Percentiles rank a stretch among this genome's conserved stretches.
phyloP scores from a whole-genome alignment of 2,113 vertebrate genomes.

The Tychaedon coryphoeus region DNA sequence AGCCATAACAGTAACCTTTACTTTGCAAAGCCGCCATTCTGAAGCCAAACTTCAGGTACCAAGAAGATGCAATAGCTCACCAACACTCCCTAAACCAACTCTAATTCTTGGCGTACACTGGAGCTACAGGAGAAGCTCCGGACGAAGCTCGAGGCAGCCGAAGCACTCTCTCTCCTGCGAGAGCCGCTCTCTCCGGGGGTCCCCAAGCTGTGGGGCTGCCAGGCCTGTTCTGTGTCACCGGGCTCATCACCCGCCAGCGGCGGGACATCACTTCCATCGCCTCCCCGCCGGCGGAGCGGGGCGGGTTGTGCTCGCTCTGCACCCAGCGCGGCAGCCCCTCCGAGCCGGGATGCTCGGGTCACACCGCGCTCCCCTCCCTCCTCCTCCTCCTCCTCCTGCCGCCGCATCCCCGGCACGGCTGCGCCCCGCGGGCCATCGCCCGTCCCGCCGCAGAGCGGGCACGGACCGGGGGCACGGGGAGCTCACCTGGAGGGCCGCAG shows the following conservation, averaged over 20 bases:
- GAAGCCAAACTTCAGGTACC: neutral
- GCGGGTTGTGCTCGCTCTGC: neutral
- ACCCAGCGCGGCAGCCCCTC: neutral
- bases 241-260: neutral
- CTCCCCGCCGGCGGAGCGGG: neutral
- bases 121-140: neutral
- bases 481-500: slow-evolving; percentile 80
- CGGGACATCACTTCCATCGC: accelerated
- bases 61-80: accelerated
- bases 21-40: neutral
- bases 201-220: neutral
- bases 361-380: neutral
- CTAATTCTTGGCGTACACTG: accelerated
- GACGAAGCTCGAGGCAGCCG: neutral
- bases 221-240: neutral
- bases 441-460: neutral
- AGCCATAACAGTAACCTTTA: neutral
- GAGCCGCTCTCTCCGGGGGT: neutral
- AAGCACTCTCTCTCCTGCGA: neutral
- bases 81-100: accelerated
- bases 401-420: neutral
- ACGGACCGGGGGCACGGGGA: neutral
- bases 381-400: neutral
- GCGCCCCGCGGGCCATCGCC: neutral
- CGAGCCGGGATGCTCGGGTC: neutral